Evolutionary conservation across 2,797 vertebrate species (phyloP), one percentile per base, ranked within the genome.

Genomic region (Notolabrus celidotus): DNA sequence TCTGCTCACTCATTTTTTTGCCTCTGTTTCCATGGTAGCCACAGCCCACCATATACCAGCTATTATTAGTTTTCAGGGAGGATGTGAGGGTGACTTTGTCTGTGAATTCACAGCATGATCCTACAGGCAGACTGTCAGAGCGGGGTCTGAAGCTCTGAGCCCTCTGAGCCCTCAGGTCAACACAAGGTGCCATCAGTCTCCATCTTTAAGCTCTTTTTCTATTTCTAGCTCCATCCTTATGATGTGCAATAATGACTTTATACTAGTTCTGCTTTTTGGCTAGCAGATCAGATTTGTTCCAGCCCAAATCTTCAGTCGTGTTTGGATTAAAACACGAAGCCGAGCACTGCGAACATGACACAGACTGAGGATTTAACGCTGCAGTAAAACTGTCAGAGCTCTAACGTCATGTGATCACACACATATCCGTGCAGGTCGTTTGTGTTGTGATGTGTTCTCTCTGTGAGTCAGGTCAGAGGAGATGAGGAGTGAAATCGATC

Each of bases 21-120:
- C 80, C 85, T 87, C 78, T 81, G 88, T 91, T 92, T 82, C 87
- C 56, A 91, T 90, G 83, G 88, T 31, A 89, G 77, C 83, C 73
- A 69, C 67, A 61, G 63, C 64, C 59, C 66, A 77, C 55, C 59
- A 80, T 73, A 80, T 53, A 80, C 43, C 51, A 57, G 61, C 74
- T 82, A 78, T 80, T 77, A 66, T 76, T 86, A 65, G 83, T 77
- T 58, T 41, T n/a, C 31, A 46, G 54, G 8, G 59, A 80, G 59
- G 67, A 84, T 61, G 80, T 74, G 53, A 60, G 49, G 36, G 69
- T 36, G 55, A 69, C 58, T 64, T 17, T 51, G 57, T 60, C 79
- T 67, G 59, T 11, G 63, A 75, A 75, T 63, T 5, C 22, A 73
- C 16, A 51, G 49, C 41, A 56, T 36, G 1, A 59, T 2, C 4